phyloP scores from a whole-genome alignment of 2,113 vertebrate species.

The Hystrix brachyura region DNA sequence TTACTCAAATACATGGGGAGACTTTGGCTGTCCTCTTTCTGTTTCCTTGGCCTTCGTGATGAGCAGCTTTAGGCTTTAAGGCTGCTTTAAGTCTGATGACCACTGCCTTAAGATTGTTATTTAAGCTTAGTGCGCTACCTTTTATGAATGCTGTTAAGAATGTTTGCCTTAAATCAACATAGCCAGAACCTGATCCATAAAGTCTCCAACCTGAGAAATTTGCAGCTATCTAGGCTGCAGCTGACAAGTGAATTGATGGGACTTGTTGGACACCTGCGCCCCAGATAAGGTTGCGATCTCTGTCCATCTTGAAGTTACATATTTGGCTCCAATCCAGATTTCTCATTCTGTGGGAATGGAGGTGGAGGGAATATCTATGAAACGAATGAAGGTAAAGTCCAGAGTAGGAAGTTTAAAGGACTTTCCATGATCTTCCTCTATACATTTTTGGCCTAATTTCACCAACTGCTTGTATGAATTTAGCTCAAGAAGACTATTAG shows the following conservation, averaged over 20 bases:
- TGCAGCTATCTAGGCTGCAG: background rate
- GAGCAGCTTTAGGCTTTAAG: conserved; percentile 13
- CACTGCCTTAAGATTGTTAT: background rate
- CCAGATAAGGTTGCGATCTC: background rate
- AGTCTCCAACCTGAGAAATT: conserved; percentile 36
- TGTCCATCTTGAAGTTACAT: conserved; percentile 42
- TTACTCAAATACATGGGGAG: background rate
- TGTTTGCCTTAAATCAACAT: background rate
- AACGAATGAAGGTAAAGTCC: background rate
- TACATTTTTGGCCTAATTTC: background rate
- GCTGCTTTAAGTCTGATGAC: background rate
- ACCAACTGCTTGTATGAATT: conserved; percentile 3
- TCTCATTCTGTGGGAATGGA: conserved; percentile 45
- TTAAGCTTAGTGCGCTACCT: background rate
- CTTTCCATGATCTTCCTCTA: background rate
- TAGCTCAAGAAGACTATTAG: background rate
- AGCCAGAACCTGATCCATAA: conserved; percentile 21
- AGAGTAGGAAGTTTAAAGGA: conserved; percentile 10
- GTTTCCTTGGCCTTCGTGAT: background rate
- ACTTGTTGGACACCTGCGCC: background rate
- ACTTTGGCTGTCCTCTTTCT: background rate
- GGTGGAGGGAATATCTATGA: background rate
- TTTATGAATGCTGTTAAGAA: background rate
- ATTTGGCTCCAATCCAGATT: background rate
- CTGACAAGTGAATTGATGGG: conserved; percentile 14